These are phyloP conservation scores for Aporophyla nigra DNA, from an alignment of 2,888 invertebrate species.

Conservation along the genomic window DNA sequence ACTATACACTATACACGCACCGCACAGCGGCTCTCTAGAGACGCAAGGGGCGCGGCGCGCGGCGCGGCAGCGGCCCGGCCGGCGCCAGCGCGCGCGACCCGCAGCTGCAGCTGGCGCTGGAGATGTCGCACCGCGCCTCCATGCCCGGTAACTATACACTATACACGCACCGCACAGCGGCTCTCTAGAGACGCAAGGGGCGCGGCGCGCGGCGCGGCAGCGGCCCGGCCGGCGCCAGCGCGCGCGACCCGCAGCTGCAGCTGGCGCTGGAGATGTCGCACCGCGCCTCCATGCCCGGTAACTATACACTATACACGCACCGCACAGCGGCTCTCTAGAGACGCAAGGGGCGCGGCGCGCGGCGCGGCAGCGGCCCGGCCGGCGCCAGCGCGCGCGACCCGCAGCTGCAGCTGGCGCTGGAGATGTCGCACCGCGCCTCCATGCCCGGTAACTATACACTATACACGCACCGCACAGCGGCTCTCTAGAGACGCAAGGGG, in stretches of 20 bases:
- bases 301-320: constrained; percentile 4
- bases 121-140: constrained; percentile 75
- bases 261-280: constrained; percentile 73
- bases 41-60: constrained; percentile 15
- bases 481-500: too few species aligned
- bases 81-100: constrained; percentile 50
- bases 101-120: constrained; percentile 70
- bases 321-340: background rate
- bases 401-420: constrained; percentile 70
- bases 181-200: constrained; percentile 8
- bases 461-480: background rate
- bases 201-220: constrained; percentile 38
- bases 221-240: constrained; percentile 45
- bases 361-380: constrained; percentile 50
- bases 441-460: constrained; percentile 68
- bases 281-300: constrained; percentile 77
- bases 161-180: background rate
- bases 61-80: constrained; percentile 50
- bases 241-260: constrained; percentile 62
- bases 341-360: constrained; percentile 15
- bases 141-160: constrained; percentile 68
- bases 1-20: constrained; percentile 4
- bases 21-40: background rate
- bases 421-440: constrained; percentile 75
- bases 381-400: constrained; percentile 50